phyloP scores from a whole-genome alignment of 2,888 invertebrate genomes.

The Drosophila tanythrix region DNA sequence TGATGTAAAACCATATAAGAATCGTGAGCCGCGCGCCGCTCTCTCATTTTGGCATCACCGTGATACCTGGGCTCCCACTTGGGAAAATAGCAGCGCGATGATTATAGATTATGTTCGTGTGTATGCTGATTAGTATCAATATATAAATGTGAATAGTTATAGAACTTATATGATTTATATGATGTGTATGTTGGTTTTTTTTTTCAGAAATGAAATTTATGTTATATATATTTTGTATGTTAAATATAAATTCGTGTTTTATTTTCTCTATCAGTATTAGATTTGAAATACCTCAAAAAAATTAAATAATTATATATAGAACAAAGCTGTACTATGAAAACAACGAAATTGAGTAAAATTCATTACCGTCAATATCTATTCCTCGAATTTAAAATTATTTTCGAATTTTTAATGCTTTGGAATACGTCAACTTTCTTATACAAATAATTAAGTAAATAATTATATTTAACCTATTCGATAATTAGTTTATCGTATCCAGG shows the following conservation, averaged over 20 bases:
- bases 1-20: conserved; percentile 90
- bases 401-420: not conserved
- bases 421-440: not conserved
- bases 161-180: not conserved
- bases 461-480: too few relatives aligned
- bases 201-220: not conserved
- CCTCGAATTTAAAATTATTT: not conserved
- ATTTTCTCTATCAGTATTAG: not conserved
- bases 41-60: conserved; percentile 89
- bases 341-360: not conserved
- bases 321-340: not conserved
- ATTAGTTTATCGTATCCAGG: too few relatives aligned
- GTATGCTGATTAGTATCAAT: conserved; percentile 66
- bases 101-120: conserved; percentile 83
- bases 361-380: not conserved
- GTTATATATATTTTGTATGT: not conserved
- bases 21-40: conserved; percentile 88
- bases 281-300: not conserved
- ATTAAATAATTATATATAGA: not conserved
- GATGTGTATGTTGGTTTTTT: not conserved
- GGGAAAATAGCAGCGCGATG: conserved; percentile 86
- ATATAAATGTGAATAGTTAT: not conserved
- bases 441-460: not conserved
- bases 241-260: not conserved
- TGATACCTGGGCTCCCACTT: conserved; percentile 88